phyloP scores from a whole-genome alignment of 2,113 vertebrate genomes.

The Reinhardtius hippoglossoides region DNA sequence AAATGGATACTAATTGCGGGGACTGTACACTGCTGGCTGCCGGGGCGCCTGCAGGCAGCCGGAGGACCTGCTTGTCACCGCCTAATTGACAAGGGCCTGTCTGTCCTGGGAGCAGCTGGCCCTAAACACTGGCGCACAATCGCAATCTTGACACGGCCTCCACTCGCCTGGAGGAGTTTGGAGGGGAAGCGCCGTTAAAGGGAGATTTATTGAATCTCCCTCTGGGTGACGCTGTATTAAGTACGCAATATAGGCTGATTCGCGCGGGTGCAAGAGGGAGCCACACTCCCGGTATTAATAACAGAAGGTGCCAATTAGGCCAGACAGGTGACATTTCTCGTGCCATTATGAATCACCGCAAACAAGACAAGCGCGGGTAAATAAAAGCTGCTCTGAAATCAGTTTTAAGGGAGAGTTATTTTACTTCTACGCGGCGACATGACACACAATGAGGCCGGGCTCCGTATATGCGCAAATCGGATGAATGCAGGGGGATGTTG shows the following conservation, averaged over 20 bases:
- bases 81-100: slow-evolving; percentile 99
- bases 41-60: slow-evolving; percentile 89
- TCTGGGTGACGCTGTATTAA: slow-evolving; percentile 91
- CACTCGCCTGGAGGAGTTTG: slow-evolving; percentile 87
- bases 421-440: slow-evolving; percentile 46
- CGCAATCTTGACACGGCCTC: slow-evolving; percentile 95
- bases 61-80: slow-evolving; percentile 95
- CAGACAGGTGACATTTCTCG: slow-evolving; percentile 90
- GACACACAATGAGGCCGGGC: slow-evolving; percentile 46
- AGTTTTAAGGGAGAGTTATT: slow-evolving; percentile 57
- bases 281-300: slow-evolving; percentile 88
- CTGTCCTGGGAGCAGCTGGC: slow-evolving; percentile 99
- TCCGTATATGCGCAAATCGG: slow-evolving; percentile 54
- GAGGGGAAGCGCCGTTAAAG: slow-evolving; percentile 93
- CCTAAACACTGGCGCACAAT: slow-evolving; percentile 94
- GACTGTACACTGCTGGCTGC: slow-evolving; percentile 89
- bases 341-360: slow-evolving; percentile 77
- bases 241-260: slow-evolving; percentile 87
- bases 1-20: slow-evolving; percentile 98
- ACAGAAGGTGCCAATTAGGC: slow-evolving; percentile 87
- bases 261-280: slow-evolving; percentile 82
- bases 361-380: slow-evolving; percentile 71
- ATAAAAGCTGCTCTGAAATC: slow-evolving; percentile 41
- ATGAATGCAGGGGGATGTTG: slow-evolving; percentile 59
- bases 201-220: slow-evolving; percentile 98